Base-by-base conservation (phyloP, 1,140 invertebrate genomes). In the Mya arenaria region DNA sequence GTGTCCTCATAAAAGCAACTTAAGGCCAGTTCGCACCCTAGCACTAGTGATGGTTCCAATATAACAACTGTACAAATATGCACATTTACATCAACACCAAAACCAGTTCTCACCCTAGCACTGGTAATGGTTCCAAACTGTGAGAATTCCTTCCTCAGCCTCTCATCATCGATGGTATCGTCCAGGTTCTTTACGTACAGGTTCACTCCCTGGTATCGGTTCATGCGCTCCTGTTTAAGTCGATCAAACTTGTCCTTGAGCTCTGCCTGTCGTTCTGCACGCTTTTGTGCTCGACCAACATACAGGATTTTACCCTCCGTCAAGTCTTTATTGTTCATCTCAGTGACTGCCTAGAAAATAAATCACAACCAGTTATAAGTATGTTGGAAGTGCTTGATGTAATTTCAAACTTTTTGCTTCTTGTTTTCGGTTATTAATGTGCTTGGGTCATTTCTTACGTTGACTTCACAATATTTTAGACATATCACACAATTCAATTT, bases 101-200 rank as follows among this genome's bases (percentile, higher is more conserved):
- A 71, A n/a, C 23, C 36, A 23, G 30, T n/a, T 75, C 77, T 39
- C 56, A 89, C 85, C 84, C 86, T 88, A 8, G 98, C 98, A 84
- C 97, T 99, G 25, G 98, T 99, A 74, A 99, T 99, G 41, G 97
- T 99, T 62, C 98, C 99, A 92, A 97, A 99, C 66, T 95, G 95
- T 78, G 96, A 95, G 93, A 99, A 99, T 93, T 99, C 98, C 89
- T 98, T 97, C 28, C 98, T 95, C 15, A 99, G 94, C 84, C 96
- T 95, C 91, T 99, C 98, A 93, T 99, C 98, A 93, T 99, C 97
- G 91, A 99, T 98, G 17, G 96, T 96, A 89, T 99, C 98, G 93
- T 99, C 98, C 86, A 99, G 94, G 92, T 99, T 99, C 92, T 99
- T 99, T 0, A 99, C 98, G 93, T 99, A 99, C 83, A 99, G 94